phyloP scores from a whole-genome alignment of 2,113 vertebrate genomes.

The Corythaeola cristata region DNA sequence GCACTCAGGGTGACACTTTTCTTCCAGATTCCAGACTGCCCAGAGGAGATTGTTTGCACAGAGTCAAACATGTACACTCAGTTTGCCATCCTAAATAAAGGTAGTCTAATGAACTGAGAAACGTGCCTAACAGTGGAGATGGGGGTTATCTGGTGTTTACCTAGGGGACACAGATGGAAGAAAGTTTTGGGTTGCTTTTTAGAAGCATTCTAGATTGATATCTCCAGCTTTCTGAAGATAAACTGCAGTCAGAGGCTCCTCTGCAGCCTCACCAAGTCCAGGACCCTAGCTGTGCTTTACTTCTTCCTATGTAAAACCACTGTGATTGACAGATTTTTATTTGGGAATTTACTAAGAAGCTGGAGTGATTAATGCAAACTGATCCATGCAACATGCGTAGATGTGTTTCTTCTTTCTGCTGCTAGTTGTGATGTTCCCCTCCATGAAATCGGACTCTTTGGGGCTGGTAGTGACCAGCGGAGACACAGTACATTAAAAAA shows the following conservation, averaged over 20 bases:
- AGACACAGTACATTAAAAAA: neutral
- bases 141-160: neutral
- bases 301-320: neutral
- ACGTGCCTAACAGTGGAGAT: neutral
- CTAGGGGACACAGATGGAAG: neutral
- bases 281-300: neutral
- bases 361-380: neutral
- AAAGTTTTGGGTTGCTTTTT: neutral
- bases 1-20: neutral
- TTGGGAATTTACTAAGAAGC: neutral
- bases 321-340: neutral
- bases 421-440: neutral
- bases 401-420: neutral
- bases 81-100: slow-evolving; percentile 3
- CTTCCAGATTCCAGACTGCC: neutral
- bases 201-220: slow-evolving; percentile 18
- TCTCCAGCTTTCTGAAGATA: slow-evolving; percentile 49
- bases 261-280: neutral
- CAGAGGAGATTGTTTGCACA: neutral
- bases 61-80: neutral
- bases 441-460: neutral
- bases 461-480: neutral
- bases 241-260: slow-evolving; percentile 6
- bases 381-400: neutral
- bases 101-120: neutral